Evolutionary conservation across 2,888 invertebrate species (phyloP).

Genomic region (Crematogaster levior): DNA sequence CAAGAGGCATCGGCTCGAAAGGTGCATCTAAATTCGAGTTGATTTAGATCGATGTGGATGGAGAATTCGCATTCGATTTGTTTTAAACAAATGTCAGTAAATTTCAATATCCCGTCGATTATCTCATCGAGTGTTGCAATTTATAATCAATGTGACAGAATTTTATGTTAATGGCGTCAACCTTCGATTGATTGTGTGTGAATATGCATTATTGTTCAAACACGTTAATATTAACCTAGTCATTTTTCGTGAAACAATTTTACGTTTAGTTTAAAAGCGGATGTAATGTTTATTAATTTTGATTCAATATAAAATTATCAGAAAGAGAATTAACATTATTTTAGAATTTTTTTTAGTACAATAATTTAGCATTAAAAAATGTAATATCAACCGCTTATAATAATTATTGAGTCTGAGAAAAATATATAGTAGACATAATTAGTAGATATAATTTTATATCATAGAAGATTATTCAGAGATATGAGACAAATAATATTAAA

Average conservation of each 20-base stretch:
- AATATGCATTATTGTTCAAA: not conserved
- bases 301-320: not conserved
- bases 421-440: slow-evolving; percentile 2
- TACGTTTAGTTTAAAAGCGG: not conserved
- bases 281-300: not conserved
- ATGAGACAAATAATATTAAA: slow-evolving; percentile 22
- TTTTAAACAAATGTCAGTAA: not conserved
- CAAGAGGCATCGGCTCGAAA: too few relatives aligned
- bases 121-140: not conserved
- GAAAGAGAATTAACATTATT: not conserved
- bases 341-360: not conserved
- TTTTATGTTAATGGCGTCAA: not conserved
- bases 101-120: slow-evolving; percentile 10
- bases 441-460: not conserved
- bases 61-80: not conserved
- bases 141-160: not conserved
- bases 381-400: not conserved
- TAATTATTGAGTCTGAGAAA: not conserved
- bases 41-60: too few relatives aligned
- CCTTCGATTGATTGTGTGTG: not conserved
- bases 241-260: not conserved
- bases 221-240: not conserved
- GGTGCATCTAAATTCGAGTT: too few relatives aligned
- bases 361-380: not conserved
- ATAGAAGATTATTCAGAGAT: slow-evolving; percentile 16